phyloP scores from a whole-genome alignment of 2,113 vertebrate species.

The Phylloscopus whistleri region DNA sequence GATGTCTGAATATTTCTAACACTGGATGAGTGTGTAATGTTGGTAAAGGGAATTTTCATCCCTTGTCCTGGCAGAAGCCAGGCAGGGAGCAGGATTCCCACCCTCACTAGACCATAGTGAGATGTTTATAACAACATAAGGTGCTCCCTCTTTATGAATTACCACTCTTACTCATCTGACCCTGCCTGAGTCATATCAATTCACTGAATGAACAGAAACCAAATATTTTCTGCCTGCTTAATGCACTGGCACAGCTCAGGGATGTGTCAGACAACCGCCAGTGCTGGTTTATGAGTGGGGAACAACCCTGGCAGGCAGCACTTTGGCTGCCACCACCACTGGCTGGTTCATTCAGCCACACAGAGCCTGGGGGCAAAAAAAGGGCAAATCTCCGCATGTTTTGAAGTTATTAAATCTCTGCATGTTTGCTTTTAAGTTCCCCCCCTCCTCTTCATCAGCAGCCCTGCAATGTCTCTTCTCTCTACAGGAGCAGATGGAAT shows the following conservation, averaged over 20 bases:
- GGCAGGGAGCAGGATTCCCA: not conserved
- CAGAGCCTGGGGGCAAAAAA: not conserved
- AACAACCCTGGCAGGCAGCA: not conserved
- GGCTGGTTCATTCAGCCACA: not conserved
- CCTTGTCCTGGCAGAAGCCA: not conserved
- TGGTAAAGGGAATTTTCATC: not conserved
- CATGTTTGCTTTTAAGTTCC: not conserved
- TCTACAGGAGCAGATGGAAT: constrained; percentile 62
- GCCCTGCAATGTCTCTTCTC: constrained; percentile 8
- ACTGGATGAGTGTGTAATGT: not conserved
- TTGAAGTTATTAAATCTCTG: not conserved
- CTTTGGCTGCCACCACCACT: not conserved
- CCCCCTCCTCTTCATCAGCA: not conserved
- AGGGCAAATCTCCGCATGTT: not conserved
- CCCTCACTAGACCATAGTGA: not conserved
- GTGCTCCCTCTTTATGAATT: not conserved
- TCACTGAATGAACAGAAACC: not conserved
- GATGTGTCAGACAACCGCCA: not conserved
- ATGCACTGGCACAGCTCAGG: not conserved
- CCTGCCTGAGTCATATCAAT: not conserved
- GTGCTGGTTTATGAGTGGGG: not conserved
- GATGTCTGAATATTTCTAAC: not conserved
- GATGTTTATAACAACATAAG: not conserved
- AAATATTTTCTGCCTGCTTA: not conserved
- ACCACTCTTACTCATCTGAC: not conserved